These are phyloP conservation scores for Triplophysa yarkandensis DNA, from an alignment of 2,797 vertebrate species.

Conservation along the genomic window DNA sequence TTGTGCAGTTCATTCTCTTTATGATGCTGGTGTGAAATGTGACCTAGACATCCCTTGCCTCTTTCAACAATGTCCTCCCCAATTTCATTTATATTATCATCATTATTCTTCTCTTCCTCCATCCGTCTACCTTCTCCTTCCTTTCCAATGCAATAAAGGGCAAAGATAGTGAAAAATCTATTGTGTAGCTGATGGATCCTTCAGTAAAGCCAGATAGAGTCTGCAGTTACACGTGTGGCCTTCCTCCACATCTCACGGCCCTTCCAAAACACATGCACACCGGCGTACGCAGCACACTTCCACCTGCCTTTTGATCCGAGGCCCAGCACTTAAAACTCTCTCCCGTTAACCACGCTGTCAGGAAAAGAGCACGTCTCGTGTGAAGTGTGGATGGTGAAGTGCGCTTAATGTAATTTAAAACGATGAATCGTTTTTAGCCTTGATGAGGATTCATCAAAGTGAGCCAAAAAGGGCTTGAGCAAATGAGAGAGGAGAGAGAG, in stretches of 20 bases:
- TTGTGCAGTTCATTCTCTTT: neutral
- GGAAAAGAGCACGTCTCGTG: constrained; percentile 25
- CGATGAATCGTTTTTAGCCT: constrained; percentile 22
- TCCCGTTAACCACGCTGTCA: constrained; percentile 11
- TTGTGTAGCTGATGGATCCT: constrained; percentile 39
- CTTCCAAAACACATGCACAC: constrained; percentile 25
- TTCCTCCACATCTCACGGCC: constrained; percentile 18
- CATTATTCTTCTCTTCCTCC: constrained; percentile 23
- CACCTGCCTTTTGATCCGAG: constrained; percentile 8
- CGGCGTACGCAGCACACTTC: constrained; percentile 33
- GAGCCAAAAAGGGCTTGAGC: constrained; percentile 41
- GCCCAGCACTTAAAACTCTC: constrained; percentile 21
- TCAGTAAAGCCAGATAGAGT: constrained; percentile 10
- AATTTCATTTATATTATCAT: constrained; percentile 22
- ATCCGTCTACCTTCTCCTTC: constrained; percentile 7
- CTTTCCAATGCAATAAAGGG: constrained; percentile 29
- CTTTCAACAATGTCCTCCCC: neutral
- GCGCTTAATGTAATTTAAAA: constrained; percentile 38
- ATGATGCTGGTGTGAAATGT: neutral
- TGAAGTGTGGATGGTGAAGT: constrained; percentile 34
- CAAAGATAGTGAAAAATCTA: constrained; percentile 28
- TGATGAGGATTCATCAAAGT: constrained; percentile 30
- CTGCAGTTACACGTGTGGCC: constrained; percentile 18
- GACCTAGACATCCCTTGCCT: neutral
- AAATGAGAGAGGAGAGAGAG: constrained; percentile 44